Conservation (phyloP, 2,888 invertebrate species). For the Drosophila suboccidentalis region DNA sequence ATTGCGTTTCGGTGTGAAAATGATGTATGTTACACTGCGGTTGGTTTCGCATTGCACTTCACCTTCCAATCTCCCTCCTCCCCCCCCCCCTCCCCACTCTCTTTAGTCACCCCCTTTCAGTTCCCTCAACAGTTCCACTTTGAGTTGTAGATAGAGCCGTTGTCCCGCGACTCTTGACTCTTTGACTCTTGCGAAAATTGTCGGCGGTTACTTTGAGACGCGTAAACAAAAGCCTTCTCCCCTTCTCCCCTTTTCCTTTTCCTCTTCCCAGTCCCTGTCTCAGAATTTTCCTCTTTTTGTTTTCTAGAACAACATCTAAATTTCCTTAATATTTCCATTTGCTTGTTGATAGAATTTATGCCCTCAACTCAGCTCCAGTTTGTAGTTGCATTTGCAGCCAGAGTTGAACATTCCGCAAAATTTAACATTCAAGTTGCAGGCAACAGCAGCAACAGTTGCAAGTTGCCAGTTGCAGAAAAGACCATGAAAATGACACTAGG, state of each 20-base stretch:
- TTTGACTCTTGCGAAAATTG: conserved; percentile 53
- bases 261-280: neutral
- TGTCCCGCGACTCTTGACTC: conserved; percentile 34
- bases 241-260: neutral
- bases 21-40: conserved; percentile 80
- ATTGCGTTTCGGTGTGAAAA: conserved; percentile 78
- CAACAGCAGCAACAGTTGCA: conserved; percentile 16
- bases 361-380: conserved; percentile 18
- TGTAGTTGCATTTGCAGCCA: conserved; percentile 15
- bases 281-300: conserved; percentile 1
- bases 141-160: conserved; percentile 8
- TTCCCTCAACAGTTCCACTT: neutral
- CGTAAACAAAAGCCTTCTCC: conserved; percentile 48
- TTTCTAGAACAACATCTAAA: conserved; percentile 60
- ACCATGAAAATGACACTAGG: conserved; percentile 31
- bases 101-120: neutral
- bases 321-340: conserved; percentile 79
- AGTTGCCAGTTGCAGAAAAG: neutral
- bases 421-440: conserved; percentile 11
- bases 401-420: conserved; percentile 30
- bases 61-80: neutral
- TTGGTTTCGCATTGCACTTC: conserved; percentile 70
- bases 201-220: conserved; percentile 71
- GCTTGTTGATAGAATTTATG: conserved; percentile 77
- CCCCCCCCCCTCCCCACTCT: neutral